Percentiles rank a stretch among this genome's conserved stretches.
These are phyloP conservation scores for Amyelois transitella DNA, from an alignment of 1,140 invertebrate species.

Conservation along the genomic window DNA sequence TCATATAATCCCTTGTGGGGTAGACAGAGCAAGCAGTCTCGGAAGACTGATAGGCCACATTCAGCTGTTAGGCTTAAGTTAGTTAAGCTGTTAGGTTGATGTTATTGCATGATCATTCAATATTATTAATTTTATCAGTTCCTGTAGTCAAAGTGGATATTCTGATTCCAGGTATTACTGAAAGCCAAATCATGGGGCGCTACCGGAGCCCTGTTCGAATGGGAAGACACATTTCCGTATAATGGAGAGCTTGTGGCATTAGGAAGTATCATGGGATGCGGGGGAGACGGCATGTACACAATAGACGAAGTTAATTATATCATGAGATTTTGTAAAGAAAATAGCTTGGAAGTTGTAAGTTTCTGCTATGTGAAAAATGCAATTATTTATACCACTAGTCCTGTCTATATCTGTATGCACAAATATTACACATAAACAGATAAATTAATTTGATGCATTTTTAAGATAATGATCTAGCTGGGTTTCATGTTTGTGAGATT, in stretches of 20 bases:
- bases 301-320: conserved; percentile 62
- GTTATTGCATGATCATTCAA: too few relatives aligned
- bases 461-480: too few relatives aligned
- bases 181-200: conserved; percentile 80
- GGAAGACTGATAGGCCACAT: too few relatives aligned
- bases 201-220: conserved; percentile 90
- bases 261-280: conserved; percentile 71
- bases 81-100: too few relatives aligned
- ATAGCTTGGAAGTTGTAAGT: conserved; percentile 60
- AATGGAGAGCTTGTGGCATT: conserved; percentile 78
- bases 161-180: conserved; percentile 73
- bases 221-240: conserved; percentile 96
- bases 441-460: neutral
- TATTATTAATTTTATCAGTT: too few relatives aligned
- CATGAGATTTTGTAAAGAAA: conserved; percentile 53
- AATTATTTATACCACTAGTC: neutral
- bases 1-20: too few relatives aligned
- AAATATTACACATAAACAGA: neutral
- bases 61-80: too few relatives aligned
- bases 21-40: too few relatives aligned
- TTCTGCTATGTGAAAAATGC: neutral
- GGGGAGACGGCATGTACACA: conserved; percentile 65
- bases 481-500: too few relatives aligned
- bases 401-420: too few relatives aligned
- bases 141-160: too few relatives aligned